Percentiles rank a stretch among this genome's conserved stretches.
phyloP scores from a whole-genome alignment of 2,113 vertebrate genomes.

The Trogon melanurus region DNA sequence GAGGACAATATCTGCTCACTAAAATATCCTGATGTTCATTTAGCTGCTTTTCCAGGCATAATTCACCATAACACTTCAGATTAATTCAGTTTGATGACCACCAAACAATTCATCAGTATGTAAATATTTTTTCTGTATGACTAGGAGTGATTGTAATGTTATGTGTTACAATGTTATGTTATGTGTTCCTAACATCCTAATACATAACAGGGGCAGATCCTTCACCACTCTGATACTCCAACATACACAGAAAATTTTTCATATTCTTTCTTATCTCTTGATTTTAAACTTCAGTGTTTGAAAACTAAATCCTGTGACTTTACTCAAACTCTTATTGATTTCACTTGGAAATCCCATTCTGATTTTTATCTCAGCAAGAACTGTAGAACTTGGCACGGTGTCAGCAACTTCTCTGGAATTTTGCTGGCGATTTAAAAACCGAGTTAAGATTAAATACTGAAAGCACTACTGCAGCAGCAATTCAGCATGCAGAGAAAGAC shows the following conservation, averaged over 20 bases:
- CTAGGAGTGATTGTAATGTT: background rate
- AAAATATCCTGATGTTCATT: background rate
- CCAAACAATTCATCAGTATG: background rate
- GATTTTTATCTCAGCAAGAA: background rate
- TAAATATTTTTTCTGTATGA: constrained; percentile 23
- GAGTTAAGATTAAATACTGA: background rate
- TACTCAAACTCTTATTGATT: background rate
- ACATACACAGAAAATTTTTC: background rate
- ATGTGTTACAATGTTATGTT: constrained; percentile 26
- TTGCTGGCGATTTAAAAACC: background rate
- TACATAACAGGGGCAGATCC: background rate
- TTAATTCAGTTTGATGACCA: background rate
- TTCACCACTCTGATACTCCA: background rate
- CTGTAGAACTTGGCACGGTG: background rate
- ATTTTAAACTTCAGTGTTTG: background rate
- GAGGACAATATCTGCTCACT: background rate
- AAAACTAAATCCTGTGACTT: background rate
- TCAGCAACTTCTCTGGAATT: background rate
- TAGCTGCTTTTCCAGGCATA: background rate
- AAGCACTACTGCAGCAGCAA: background rate
- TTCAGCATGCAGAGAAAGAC: background rate
- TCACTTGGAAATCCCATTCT: background rate
- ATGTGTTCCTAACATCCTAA: constrained; percentile 11
- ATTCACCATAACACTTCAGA: background rate
- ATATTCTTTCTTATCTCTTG: background rate